Base-by-base conservation (phyloP, 2,797 vertebrate genomes). In the Myotis vivesi region DNA sequence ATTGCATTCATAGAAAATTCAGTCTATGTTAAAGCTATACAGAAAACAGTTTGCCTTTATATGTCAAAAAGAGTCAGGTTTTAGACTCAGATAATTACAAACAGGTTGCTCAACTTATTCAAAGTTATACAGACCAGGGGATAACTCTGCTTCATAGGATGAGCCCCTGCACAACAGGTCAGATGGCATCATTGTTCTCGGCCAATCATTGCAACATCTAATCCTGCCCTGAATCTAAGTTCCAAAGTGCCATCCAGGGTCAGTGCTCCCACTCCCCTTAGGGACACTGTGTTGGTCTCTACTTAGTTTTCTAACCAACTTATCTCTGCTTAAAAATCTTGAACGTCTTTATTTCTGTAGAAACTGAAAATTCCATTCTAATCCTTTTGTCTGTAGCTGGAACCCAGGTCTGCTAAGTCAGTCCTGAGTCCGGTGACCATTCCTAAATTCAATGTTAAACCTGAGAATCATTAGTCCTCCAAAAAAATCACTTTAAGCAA, bases 1-100 rank as follows among this genome's bases (percentile, higher is more conserved):
- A 72, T 36, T 84, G 41, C 20, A 55, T 49, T 91, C 84, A 51
- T 72, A 20, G 38, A 87, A 91, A 93, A 55, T 68, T 46, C 44
- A 59, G 20, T 59, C 33, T 55, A 16, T n/a, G 22, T 59, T 82
- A 59, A 91, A 93, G 44, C 80, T 75, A 33, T 76, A 44, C 30
- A 86, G 87, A 77, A 88, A 90, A 90, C 36, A 57, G 5, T 69
- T 81, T 59, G 59, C 36, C 55, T 91, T 86, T 46, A 11, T 30
- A 55, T 57, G 12, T 51, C 77, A 71, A 92, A 68, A 46, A 92
- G 36, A 79, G 57, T 44, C 64, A 19, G 30, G 10, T 80, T 89
- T 95, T 49, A 84, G 69, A 88, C 11, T 84, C 22, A 77, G 66
- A 57, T 73, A 25, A 95, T 85, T 77, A 20, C 38, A 68, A 88